A percentile compares a stretch with the other conserved stretches of the same genome.
Evolutionary conservation across 2,797 vertebrate species (phyloP).

Genomic region (Dendrocincla fuliginosa): DNA sequence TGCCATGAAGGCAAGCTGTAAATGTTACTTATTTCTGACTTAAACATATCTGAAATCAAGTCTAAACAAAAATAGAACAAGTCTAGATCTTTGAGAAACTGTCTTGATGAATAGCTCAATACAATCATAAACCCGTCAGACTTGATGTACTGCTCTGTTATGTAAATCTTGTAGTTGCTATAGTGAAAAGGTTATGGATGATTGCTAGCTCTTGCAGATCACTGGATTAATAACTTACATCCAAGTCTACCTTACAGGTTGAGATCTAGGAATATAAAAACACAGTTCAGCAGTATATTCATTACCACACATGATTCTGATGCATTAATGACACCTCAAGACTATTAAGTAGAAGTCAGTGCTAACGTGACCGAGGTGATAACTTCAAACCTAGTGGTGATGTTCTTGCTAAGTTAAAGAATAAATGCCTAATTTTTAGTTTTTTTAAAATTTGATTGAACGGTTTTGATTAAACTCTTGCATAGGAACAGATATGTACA

Average conservation of each 20-base stretch:
- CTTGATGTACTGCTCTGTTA: constrained; percentile 41
- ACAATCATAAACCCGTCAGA: constrained; percentile 42
- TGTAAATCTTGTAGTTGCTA: constrained; percentile 39
- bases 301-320: neutral
- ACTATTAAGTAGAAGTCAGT: neutral
- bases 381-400: neutral
- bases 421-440: neutral
- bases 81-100: constrained; percentile 28
- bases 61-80: constrained; percentile 19
- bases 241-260: neutral
- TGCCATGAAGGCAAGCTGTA: neutral
- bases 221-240: constrained; percentile 18
- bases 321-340: neutral
- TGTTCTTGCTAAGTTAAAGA: neutral
- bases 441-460: neutral
- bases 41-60: constrained; percentile 15
- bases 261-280: neutral
- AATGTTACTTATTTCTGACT: constrained; percentile 45
- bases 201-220: constrained; percentile 29
- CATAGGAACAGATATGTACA: neutral
- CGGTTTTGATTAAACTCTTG: neutral
- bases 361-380: neutral
- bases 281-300: neutral
- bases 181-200: constrained; percentile 33
- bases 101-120: constrained; percentile 52